Evolutionary conservation across 2,113 vertebrate genomes (phyloP).

Genomic region (Pseudonaja textilis): DNA sequence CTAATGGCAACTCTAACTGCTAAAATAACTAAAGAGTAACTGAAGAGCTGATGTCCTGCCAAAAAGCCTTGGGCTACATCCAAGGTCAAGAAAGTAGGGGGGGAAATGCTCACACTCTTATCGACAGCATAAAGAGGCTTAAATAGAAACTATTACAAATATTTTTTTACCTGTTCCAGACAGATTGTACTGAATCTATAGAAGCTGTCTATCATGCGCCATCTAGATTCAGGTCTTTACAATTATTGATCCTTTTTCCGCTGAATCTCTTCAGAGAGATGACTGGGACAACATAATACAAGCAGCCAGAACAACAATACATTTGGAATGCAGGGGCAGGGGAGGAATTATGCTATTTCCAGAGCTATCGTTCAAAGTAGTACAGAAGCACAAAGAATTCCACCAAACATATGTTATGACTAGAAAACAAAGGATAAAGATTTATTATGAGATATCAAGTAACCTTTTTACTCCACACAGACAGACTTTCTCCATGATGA

Average conservation of each 20-base stretch:
- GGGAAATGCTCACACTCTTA: neutral
- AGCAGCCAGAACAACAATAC: neutral
- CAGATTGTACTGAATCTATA: neutral
- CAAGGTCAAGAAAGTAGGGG: neutral
- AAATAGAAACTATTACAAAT: neutral
- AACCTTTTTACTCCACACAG: neutral
- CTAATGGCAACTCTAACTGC: neutral
- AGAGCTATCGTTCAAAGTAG: neutral
- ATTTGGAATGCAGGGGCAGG: neutral
- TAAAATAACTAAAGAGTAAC: neutral
- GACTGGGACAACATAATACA: neutral
- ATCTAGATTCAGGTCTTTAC: neutral
- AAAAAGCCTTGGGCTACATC: neutral
- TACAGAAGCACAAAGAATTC: neutral
- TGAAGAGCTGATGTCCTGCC: neutral
- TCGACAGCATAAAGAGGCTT: neutral
- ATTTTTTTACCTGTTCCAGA: neutral
- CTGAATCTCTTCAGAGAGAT: neutral
- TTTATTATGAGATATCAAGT: neutral
- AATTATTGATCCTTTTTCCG: neutral
- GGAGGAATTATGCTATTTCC: neutral
- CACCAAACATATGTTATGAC: neutral
- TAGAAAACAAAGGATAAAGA: neutral
- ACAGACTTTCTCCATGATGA: neutral
- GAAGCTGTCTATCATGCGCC: neutral